These are phyloP conservation scores for Scaptomyza tumidula DNA, from an alignment of 2,888 invertebrate species.

Conservation along the genomic window DNA sequence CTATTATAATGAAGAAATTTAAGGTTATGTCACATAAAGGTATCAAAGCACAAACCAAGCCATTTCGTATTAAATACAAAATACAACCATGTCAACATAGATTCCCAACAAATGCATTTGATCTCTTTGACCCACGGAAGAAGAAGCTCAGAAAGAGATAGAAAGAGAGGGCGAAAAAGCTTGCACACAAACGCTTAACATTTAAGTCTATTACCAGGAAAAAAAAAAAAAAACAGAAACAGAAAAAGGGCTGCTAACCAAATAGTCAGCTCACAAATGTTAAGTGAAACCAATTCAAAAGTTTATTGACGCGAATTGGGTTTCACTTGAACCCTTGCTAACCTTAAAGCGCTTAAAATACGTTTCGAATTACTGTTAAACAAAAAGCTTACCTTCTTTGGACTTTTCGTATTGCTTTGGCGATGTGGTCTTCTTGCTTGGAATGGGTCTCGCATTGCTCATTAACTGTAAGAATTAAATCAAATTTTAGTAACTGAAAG, in stretches of 20 bases:
- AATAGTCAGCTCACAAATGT: slow-evolving; percentile 49
- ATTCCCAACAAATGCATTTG: slow-evolving; percentile 56
- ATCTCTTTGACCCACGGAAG: slow-evolving; percentile 14
- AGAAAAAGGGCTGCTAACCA: slow-evolving; percentile 11
- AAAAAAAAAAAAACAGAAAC: too few relatives aligned
- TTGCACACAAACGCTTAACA: slow-evolving; percentile 22
- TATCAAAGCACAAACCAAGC: too few relatives aligned
- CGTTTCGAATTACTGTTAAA: slow-evolving; percentile 56
- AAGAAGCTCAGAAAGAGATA: not conserved
- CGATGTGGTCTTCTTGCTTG: slow-evolving; percentile 88
- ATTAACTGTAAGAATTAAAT: slow-evolving; percentile 77
- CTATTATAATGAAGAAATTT: too few relatives aligned
- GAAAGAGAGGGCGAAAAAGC: not conserved
- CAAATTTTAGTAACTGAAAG: not conserved
- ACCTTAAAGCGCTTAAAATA: slow-evolving; percentile 47
- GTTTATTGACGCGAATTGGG: slow-evolving; percentile 77
- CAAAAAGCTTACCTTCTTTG: slow-evolving; percentile 83
- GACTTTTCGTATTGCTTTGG: slow-evolving; percentile 86
- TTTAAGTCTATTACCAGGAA: slow-evolving; percentile 16
- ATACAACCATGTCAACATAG: not conserved
- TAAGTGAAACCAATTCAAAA: slow-evolving; percentile 82
- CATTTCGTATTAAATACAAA: not conserved
- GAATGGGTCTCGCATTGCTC: slow-evolving; percentile 85
- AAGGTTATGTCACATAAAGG: too few relatives aligned
- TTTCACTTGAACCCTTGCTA: slow-evolving; percentile 68